A percentile compares a stretch with the other conserved stretches of the same genome.
Conservation (phyloP, 35 echinoderm and acorn worm genomes). For the Lytechinus variegatus region DNA sequence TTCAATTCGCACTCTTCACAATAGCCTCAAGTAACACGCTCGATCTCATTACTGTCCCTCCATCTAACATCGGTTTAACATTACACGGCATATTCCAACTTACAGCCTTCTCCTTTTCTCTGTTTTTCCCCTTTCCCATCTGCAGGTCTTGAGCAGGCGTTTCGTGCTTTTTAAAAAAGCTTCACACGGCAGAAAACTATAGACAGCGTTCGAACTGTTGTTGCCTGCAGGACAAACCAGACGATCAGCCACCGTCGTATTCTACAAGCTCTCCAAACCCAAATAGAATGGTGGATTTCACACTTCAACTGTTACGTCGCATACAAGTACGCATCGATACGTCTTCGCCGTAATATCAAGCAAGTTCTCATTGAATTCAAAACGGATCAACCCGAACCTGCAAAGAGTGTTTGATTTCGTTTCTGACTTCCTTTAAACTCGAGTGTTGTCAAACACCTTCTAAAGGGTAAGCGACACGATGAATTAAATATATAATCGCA, state of each 20-base stretch:
- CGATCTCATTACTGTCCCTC: not conserved
- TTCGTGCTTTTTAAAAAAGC: not conserved
- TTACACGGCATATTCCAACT: constrained; percentile 45
- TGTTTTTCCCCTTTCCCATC: not conserved
- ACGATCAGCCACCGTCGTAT: not conserved
- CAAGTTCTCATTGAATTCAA: not conserved
- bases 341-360: not conserved
- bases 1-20: constrained; percentile 29
- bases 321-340: not conserved
- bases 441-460: not conserved
- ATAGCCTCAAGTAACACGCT: not conserved
- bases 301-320: not conserved
- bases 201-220: not conserved
- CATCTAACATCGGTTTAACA: constrained; percentile 23
- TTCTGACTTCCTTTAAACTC: not conserved
- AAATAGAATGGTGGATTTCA: not conserved
- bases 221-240: not conserved
- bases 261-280: not conserved
- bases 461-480: not conserved
- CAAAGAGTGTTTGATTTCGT: not conserved
- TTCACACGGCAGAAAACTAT: too few relatives aligned
- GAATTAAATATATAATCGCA: not conserved
- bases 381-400: not conserved
- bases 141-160: not conserved
- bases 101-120: not conserved